Evolutionary conservation across 2,797 vertebrate genomes (phyloP).

Genomic region (Argentina silus): DNA sequence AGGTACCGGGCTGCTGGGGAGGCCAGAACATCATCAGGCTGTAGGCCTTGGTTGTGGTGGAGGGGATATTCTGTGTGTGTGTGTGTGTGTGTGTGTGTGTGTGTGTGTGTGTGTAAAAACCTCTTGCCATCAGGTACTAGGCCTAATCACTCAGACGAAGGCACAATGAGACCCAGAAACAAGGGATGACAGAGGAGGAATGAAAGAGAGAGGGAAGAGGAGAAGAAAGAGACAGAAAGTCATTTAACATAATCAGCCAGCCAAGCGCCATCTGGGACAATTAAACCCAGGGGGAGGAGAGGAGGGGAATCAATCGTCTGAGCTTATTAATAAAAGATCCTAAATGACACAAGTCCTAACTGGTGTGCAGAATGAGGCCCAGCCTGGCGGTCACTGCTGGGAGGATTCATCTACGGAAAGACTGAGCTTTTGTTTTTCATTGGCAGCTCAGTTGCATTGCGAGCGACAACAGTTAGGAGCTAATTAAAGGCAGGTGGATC

Average conservation of each 20-base stretch:
- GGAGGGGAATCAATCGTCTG: constrained; percentile 84
- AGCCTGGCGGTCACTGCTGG: constrained; percentile 75
- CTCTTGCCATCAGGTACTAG: no score
- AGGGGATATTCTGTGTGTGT: no score
- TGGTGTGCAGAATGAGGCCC: constrained; percentile 82
- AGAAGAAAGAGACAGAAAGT: constrained; percentile 70
- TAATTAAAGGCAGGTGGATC: constrained; percentile 30
- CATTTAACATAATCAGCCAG: constrained; percentile 88
- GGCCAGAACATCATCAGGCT: no score
- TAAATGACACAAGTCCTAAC: constrained; percentile 90
- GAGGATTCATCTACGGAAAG: constrained; percentile 61
- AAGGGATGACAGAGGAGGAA: background rate
- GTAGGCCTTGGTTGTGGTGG: no score
- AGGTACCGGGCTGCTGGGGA: no score
- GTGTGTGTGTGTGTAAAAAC: no score
- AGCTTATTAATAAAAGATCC: constrained; percentile 84
- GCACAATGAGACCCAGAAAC: background rate
- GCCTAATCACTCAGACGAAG: no score
- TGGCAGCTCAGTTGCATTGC: constrained; percentile 88
- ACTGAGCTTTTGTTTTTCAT: constrained; percentile 87
- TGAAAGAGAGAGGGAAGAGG: constrained; percentile 13
- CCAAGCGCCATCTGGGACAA: constrained; percentile 84
- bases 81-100: no score
- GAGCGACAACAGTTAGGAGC: constrained; percentile 82
- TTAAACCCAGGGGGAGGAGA: constrained; percentile 71